Base-by-base conservation (phyloP, 2,888 invertebrate genomes). In the Drosophila borealis region DNA sequence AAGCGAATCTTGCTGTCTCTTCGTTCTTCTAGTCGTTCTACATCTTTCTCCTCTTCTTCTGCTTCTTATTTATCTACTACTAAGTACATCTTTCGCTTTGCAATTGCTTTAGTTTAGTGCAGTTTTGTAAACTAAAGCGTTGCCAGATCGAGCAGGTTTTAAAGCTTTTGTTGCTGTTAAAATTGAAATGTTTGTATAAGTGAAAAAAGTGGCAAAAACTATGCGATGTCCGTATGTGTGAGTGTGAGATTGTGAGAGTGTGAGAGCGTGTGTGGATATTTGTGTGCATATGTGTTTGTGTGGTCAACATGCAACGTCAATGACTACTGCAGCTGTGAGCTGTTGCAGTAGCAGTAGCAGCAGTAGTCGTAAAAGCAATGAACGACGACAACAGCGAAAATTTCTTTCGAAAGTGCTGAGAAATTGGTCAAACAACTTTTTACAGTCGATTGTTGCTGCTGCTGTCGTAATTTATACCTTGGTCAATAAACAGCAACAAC, bases 341-440 rank as follows among this genome's bases (percentile, higher is more conserved):
- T 62, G n/a, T 36, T 57, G 49, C 36, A 51, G 64, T 34, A 55
- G 65, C 37, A 48, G 37, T 2, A 2, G 39, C 44, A 44, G 29
- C 60, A 48, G 65, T 65, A 70, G 50, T 61, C 60, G 61, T 57
- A 74, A 64, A 64, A 70, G 55, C 73, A 73, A 17, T 64, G 34
- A 67, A 21, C 54, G 54, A 61, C 73, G 49, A 64, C 69, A 68
- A 46, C 74, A 56, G 63, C 57, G 63, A 70, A 69, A 70, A 78
- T 83, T 83, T 83, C 86, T 73, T 86, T 82, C 86, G 83, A 82
- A 85, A 82, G 80, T 82, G 80, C 67, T 67, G 60, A 75, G 72
- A 78, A 79, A 64, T 65, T 76, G 72, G 76, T 72, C 76, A 76
- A 76, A 63, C 75, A 76, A 72, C 76, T 72, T 75, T 74, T 75